Conservation (phyloP, 2,888 invertebrate genomes). For the Calameuta filiformis region DNA sequence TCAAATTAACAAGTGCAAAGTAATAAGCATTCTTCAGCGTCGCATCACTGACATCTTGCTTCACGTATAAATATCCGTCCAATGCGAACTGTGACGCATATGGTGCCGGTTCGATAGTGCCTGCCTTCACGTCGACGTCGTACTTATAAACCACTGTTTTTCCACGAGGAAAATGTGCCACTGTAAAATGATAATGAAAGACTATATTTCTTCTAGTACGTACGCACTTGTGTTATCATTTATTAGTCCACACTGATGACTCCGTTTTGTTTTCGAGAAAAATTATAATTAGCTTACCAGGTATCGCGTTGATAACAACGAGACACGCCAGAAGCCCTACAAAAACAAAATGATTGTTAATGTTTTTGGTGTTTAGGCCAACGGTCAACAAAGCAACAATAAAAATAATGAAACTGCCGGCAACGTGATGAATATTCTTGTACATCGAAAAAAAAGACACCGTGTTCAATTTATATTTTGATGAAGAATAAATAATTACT, state of each 20-base stretch:
- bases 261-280: too few species aligned
- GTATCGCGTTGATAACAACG: conserved; percentile 34
- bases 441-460: too few species aligned
- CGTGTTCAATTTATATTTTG: too few species aligned
- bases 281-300: conserved; percentile 35
- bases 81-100: conserved; percentile 59
- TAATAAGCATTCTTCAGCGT: conserved; percentile 46
- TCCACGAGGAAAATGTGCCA: conserved; percentile 64
- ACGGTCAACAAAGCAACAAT: too few species aligned
- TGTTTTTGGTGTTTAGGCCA: too few species aligned
- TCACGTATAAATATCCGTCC: conserved; percentile 56
- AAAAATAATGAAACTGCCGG: too few species aligned
- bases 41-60: conserved; percentile 40
- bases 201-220: not conserved
- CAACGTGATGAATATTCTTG: too few species aligned
- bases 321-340: conserved; percentile 39
- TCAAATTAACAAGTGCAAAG: conserved; percentile 52
- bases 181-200: conserved; percentile 25
- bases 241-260: too few species aligned
- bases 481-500: too few species aligned
- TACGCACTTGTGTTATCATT: not conserved
- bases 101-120: conserved; percentile 52
- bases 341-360: conserved; percentile 16
- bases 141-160: conserved; percentile 66
- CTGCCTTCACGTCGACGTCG: conserved; percentile 59